phyloP scores from a whole-genome alignment of 2,797 vertebrate species.

The Takifugu ocellatus region DNA sequence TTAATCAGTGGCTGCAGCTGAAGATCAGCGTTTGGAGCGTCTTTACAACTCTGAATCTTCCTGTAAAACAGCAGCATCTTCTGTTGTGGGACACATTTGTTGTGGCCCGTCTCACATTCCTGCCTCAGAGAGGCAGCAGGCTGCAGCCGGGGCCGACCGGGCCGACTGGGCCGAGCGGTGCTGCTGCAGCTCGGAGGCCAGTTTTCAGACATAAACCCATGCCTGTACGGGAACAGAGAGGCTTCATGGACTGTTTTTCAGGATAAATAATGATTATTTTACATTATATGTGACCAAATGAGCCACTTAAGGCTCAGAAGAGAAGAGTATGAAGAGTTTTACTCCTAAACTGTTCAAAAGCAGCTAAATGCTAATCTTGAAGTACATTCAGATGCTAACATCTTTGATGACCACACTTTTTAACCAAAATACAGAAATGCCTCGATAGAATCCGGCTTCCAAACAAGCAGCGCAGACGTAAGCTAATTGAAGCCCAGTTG shows the following conservation, averaged over 20 bases:
- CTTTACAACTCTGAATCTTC: neutral
- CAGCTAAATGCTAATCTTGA: too few relatives aligned
- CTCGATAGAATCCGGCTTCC: neutral
- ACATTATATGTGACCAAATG: too few relatives aligned
- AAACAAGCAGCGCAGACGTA: conserved; percentile 38
- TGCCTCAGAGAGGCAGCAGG: conserved; percentile 75
- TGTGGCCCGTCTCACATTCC: conserved; percentile 63
- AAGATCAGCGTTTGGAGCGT: conserved; percentile 11
- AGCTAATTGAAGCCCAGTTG: conserved; percentile 47
- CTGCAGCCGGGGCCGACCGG: conserved; percentile 37
- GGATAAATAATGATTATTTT: too few relatives aligned
- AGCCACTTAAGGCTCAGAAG: too few relatives aligned
- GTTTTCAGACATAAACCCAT: neutral
- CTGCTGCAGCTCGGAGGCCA: conserved; percentile 4
- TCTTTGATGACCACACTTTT: too few relatives aligned
- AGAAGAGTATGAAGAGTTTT: too few relatives aligned
- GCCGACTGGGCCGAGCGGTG: conserved; percentile 3
- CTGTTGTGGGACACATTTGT: neutral
- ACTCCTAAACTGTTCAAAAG: too few relatives aligned
- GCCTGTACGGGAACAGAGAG: neutral
- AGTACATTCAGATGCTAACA: too few relatives aligned
- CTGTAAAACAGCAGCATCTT: neutral
- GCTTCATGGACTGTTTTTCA: too few relatives aligned
- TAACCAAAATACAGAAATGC: too few relatives aligned
- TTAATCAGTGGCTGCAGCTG: conserved; percentile 22